Evolutionary conservation across 2,888 invertebrate species (phyloP), one percentile per base, ranked within the genome.

Genomic region (Chaitophorus viminalis): DNA sequence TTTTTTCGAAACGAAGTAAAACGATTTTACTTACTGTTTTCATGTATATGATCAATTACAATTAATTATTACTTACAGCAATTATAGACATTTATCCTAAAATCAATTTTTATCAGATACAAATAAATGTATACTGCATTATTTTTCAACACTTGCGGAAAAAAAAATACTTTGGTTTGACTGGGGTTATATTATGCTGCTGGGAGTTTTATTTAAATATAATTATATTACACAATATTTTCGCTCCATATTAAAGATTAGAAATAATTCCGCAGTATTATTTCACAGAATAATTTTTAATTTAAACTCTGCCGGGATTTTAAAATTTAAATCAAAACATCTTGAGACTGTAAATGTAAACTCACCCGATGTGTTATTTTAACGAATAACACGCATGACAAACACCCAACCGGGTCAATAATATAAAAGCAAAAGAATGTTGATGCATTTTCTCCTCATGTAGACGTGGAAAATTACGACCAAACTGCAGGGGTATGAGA

Each of bases 351-450:
- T 3, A 54, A 74, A 74, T 83, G 36, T 54, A 60, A 83, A 70
- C 52, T 9, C 33, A 54, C 21, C n/a, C 17, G 33, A 18, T 0
- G 60, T 75, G 39, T 60, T 54, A 21, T 75, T 75, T 75, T 54
- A 75, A 75, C 29, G 29, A 52, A 72, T 25, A 72, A 21, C 36
- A 60, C n/a, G 17, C 68, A 29, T 25, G 46, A 14, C 46, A 82
- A 74, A 82, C 54, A 14, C 11, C n/a, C 72, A 18, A 31, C 70
- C 14, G 72, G 72, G 36, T 60, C 83, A 74, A 82, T 72, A 60
- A 21, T 39, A 75, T 29, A 36, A 18, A 36, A 83, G 21, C 60
- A 36, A 75, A 82, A 83, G 74, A 75, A 83, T 75, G 54, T 75
- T 74, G 60, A 60, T 83, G 21, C 60, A 33, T 82, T 72, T 68